Evolutionary conservation across 2,888 invertebrate genomes (phyloP).

Genomic region (Drosophila helvetica): DNA sequence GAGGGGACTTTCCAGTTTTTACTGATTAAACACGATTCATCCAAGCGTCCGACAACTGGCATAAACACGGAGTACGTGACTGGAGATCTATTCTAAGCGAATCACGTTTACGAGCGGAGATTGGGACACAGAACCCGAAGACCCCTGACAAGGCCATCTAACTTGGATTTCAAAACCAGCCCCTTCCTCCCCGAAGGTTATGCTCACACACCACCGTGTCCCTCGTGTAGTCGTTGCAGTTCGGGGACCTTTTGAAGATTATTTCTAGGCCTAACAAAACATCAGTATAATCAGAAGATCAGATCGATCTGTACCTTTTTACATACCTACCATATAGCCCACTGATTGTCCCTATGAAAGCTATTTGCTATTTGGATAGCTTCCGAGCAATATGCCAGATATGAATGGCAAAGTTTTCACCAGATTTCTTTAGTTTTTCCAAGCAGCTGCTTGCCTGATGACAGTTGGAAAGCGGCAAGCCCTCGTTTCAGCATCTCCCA

Average conservation of each 20-base stretch:
- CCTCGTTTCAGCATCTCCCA: constrained; percentile 18
- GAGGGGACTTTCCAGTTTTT: constrained; percentile 16
- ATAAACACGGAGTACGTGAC: constrained; percentile 54
- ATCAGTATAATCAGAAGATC: background rate
- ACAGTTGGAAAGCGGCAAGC: constrained; percentile 46
- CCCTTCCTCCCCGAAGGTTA: background rate
- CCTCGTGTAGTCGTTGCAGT: background rate
- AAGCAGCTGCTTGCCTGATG: constrained; percentile 19
- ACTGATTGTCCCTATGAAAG: too few relatives aligned
- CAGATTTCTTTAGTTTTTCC: constrained; percentile 6
- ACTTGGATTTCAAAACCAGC: constrained; percentile 11
- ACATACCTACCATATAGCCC: too few relatives aligned
- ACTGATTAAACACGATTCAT: constrained; percentile 65
- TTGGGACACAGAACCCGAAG: constrained; percentile 40
- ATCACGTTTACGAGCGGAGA: constrained; percentile 57
- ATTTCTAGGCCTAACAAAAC: background rate
- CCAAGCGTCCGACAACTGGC: constrained; percentile 43
- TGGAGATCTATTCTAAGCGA: constrained; percentile 50
- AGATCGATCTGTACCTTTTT: background rate
- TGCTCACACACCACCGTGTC: too few relatives aligned
- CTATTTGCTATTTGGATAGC: too few relatives aligned
- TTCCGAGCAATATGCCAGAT: too few relatives aligned
- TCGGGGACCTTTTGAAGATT: background rate
- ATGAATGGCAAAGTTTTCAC: background rate
- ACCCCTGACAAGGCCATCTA: constrained; percentile 47